Evolutionary conservation across 2,888 invertebrate genomes (phyloP).

Genomic region (Criorhina ranunculi): DNA sequence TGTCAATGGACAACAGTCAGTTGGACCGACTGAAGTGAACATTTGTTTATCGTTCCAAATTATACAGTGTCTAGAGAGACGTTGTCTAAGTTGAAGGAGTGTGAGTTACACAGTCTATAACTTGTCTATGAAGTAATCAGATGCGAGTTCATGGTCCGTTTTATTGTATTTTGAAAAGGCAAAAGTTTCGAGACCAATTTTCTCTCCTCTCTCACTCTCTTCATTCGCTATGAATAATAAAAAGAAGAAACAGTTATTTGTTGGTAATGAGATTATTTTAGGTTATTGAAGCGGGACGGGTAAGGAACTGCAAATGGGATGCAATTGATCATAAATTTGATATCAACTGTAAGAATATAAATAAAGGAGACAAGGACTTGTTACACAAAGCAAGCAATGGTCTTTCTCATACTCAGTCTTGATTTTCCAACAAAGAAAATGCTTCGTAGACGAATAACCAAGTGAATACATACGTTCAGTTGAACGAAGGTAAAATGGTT

Average conservation of each 20-base stretch:
- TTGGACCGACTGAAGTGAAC: background rate
- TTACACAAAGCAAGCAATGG: too few relatives aligned
- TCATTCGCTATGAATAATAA: background rate
- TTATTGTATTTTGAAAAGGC: conserved; percentile 31
- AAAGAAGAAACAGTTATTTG: conserved; percentile 9
- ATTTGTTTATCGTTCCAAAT: conserved; percentile 17
- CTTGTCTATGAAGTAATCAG: conserved; percentile 21
- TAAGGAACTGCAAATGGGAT: conserved; percentile 5
- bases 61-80: background rate
- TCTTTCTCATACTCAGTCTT: too few relatives aligned
- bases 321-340: background rate
- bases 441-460: too few relatives aligned
- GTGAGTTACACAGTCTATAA: background rate
- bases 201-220: background rate
- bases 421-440: too few relatives aligned
- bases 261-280: conserved; percentile 19
- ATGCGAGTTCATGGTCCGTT: conserved; percentile 44
- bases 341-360: background rate
- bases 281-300: background rate
- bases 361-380: background rate
- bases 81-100: too few relatives aligned
- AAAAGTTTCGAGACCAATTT: background rate
- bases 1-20: conserved; percentile 21
- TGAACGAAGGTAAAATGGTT: too few relatives aligned
- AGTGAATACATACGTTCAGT: too few relatives aligned